These are phyloP conservation scores for Puma concolor DNA, from an alignment of 2,113 vertebrate genomes.

Conservation along the genomic window DNA sequence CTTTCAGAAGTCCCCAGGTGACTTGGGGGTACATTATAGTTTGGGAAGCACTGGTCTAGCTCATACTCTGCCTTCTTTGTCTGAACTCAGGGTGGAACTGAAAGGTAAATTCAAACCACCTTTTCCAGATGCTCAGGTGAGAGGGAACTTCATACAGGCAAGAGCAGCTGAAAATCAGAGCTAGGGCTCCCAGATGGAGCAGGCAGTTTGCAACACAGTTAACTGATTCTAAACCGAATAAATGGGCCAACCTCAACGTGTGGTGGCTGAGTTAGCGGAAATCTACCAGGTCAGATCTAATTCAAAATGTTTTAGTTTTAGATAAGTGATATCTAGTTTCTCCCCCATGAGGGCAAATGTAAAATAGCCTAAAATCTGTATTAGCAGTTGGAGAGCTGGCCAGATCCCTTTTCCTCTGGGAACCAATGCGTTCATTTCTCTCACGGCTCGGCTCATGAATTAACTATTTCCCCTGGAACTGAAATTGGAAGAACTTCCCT, in stretches of 20 bases:
- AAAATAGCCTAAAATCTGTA: conserved; percentile 4
- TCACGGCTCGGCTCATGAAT: not conserved
- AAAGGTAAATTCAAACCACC: not conserved
- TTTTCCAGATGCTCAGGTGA: not conserved
- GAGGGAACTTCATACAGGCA: not conserved
- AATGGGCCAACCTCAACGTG: not conserved
- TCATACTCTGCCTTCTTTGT: not conserved
- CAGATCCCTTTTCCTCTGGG: not conserved
- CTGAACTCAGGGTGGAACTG: not conserved
- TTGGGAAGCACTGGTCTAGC: not conserved
- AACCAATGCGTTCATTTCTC: not conserved
- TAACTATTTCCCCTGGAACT: conserved; percentile 46
- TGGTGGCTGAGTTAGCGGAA: conserved; percentile 45
- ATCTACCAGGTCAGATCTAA: not conserved
- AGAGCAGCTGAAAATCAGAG: not conserved
- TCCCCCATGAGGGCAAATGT: not conserved
- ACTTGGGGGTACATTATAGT: not conserved
- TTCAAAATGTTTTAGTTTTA: conserved; percentile 26
- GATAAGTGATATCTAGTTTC: conserved; percentile 7
- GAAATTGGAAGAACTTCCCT: conserved; percentile 48
- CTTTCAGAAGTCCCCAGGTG: not conserved
- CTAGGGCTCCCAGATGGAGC: not conserved
- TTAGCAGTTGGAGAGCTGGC: not conserved
- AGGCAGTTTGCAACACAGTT: not conserved
- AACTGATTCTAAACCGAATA: not conserved